Evolutionary conservation across 2,113 vertebrate species (phyloP), one percentile per base, ranked within the genome.

Genomic region (Mastomys natalensis): DNA sequence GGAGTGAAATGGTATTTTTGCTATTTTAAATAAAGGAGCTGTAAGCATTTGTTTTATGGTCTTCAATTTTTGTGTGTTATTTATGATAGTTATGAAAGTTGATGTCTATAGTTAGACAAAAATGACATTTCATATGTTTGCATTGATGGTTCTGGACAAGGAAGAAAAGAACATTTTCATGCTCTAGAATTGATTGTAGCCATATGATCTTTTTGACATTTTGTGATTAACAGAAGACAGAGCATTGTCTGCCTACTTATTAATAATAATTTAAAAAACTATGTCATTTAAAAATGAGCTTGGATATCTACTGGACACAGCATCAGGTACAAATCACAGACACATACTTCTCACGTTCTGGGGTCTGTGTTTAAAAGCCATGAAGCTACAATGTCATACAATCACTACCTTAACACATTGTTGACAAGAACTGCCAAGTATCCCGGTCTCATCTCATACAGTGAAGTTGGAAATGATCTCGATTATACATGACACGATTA

Each of bases 381-480:
- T 31, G 94, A 95, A 90, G 80, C 92, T 93, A 90, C 51, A 93
- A 78, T 78, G 45, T 53, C 3, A 53, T 51, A 72, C 72, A 88
- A n/a, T 89, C 96, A 91, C 82, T 0, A 2, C 82, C 91, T 87
- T 5, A 81, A 98, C 97, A 87, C 37, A 91, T 84, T 97, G 98
- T 96, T 98, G 96, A 98, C 97, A 97, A 96, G 96, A 98, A 81
- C 95, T 97, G 97, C 96, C 97, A 97, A 90, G 78, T 81, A 76
- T 92, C 91, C 95, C 40, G 4, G 55, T 73, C 89, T 97, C 94
- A 87, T 97, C 95, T 96, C 96, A 95, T 73, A 95, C 81, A 72
- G 87, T 87, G 53, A 87, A 40, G 70, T 97, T 96, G 93, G 95
- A 96, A 95, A 90, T 48, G 51, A 66, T 94, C 77, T 87, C 87